A percentile compares a stretch with the other conserved stretches of the same genome.
These are phyloP conservation scores for Lycaon pictus DNA, from an alignment of 2,113 vertebrate genomes.

Conservation along the genomic window DNA sequence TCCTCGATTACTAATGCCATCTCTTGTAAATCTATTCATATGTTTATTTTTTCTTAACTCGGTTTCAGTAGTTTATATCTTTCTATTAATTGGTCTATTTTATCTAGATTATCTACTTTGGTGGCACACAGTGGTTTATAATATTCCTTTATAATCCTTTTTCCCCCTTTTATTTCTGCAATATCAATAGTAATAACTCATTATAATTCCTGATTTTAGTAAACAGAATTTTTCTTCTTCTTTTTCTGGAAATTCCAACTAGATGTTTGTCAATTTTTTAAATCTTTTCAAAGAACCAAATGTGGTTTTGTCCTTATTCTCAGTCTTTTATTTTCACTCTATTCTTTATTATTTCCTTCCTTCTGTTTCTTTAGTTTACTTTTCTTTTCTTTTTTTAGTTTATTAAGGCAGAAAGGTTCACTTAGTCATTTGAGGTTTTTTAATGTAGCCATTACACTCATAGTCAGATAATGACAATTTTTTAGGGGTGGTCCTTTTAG, in stretches of 20 bases:
- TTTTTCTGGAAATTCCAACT: not conserved
- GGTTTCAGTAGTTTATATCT: not conserved
- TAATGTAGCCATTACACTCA: not conserved
- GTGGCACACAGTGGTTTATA: not conserved
- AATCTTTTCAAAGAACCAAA: not conserved
- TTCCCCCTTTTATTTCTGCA: not conserved
- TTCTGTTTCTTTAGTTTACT: not conserved
- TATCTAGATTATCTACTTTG: not conserved
- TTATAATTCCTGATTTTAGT: not conserved
- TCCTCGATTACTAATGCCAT: not conserved
- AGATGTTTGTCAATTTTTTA: not conserved
- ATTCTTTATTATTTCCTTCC: not conserved
- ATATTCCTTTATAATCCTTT: not conserved
- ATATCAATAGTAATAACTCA: not conserved
- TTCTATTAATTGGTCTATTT: not conserved
- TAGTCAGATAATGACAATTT: not conserved
- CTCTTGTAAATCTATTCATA: not conserved
- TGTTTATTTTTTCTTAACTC: not conserved
- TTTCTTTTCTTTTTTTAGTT: not conserved
- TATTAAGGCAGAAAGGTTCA: not conserved
- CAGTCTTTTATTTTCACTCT: not conserved
- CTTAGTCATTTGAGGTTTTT: not conserved
- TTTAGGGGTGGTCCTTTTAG: not conserved
- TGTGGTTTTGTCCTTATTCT: not conserved
- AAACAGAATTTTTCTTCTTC: not conserved